Base-by-base conservation (phyloP, 1,140 invertebrate species). In the Colletes latitarsis region DNA sequence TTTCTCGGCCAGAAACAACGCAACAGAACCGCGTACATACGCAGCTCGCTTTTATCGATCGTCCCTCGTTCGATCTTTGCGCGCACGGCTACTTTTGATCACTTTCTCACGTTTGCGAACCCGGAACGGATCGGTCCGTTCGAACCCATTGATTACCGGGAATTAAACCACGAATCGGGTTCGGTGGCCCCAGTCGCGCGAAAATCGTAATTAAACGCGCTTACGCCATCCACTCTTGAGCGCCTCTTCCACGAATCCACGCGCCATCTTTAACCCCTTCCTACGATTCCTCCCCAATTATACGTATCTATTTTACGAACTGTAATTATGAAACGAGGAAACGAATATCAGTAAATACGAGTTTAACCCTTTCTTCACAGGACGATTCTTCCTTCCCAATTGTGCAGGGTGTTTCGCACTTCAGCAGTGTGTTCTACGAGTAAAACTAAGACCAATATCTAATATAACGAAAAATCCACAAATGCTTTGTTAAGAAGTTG, bases 11-110 rank as follows among this genome's bases (percentile, higher is more conserved):
- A 41, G 75, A 82, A 83, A 79, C 81, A 57, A 77, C 72, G 53
- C 53, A 66, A 82, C 81, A 64, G 62, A 71, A n/a, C 41, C 41
- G 69, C 21, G 82, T 84, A 30, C 2, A 30, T 30, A 84, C 83
- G 78, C 83, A 80, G 68, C 68, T 12, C 66, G 70, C 69, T 80
- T 84, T 74, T 74, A 67, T 80, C 72, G 68, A 84, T 80, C 82
- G 63, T 75, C 15, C 17, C 10, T 64, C 77, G 67, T 49, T 76
- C 74, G 74, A 60, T 69, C 14, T 39, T 55, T 30, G 30, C 30
- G 19, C 19, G 66, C 53, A 39, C 57, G 58, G 68, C 76, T 78
- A 64, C 69, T 73, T 78, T 73, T 73, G 14, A 64, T 79, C 77
- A 57, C 60, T 79, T 79, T 73, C 77, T 79, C 77, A 46, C 60